phyloP scores from a whole-genome alignment of 2,113 vertebrate species.

The Melanotaenia duboulayi region DNA sequence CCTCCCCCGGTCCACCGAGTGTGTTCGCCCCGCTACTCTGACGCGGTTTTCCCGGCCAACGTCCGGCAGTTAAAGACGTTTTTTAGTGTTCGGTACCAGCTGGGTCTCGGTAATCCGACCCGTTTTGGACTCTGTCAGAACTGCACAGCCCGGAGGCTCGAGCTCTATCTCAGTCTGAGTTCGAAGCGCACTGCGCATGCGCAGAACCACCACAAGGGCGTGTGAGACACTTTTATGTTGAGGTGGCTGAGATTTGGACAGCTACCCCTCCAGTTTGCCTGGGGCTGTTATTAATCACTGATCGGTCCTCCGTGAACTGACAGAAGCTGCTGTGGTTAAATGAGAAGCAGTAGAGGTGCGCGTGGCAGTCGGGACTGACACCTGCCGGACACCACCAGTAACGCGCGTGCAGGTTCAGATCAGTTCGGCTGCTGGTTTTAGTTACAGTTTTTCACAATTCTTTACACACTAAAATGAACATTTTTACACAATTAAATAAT shows the following conservation, averaged over 20 bases:
- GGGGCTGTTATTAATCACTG: background rate
- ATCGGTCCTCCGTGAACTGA: background rate
- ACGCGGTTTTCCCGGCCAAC: background rate
- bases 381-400: conserved; percentile 4
- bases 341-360: background rate
- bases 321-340: no score
- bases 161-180: conserved; percentile 8
- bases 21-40: background rate
- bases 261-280: no score
- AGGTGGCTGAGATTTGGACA: conserved; percentile 13
- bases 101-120: background rate
- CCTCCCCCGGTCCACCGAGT: conserved; percentile 10
- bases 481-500: no score
- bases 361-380: background rate
- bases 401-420: background rate
- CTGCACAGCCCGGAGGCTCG: conserved; percentile 8
- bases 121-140: background rate
- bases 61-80: background rate
- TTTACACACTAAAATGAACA: no score
- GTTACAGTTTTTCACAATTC: no score
- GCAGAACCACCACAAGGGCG: conserved; percentile 22
- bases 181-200: conserved; percentile 53
- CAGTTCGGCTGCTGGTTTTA: no score
- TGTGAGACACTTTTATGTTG: conserved; percentile 11
- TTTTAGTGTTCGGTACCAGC: background rate